phyloP scores from a whole-genome alignment of 2,888 invertebrate species.

The Eudemis profundana region DNA sequence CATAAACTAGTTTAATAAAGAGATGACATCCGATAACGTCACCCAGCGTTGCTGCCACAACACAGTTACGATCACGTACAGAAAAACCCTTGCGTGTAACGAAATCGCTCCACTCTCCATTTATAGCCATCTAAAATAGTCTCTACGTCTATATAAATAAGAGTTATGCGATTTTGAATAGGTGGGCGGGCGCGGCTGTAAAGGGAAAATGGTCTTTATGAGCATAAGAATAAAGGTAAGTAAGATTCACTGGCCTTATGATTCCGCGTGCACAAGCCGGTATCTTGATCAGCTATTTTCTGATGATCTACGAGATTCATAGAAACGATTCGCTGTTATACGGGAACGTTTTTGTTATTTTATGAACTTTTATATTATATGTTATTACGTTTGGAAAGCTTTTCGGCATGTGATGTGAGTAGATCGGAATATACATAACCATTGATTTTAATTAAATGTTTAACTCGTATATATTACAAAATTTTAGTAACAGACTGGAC shows the following conservation, averaged over 20 bases:
- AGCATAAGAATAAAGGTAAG: slow-evolving; percentile 26
- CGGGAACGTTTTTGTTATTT: slow-evolving; percentile 12
- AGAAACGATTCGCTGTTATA: slow-evolving; percentile 27
- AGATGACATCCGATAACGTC: slow-evolving; percentile 38
- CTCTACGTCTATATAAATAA: slow-evolving; percentile 28
- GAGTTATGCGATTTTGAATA: slow-evolving; percentile 25
- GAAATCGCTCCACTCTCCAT: slow-evolving; percentile 14
- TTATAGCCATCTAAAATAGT: slow-evolving; percentile 34
- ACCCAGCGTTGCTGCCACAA: slow-evolving; percentile 32
- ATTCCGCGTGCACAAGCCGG: slow-evolving; percentile 24
- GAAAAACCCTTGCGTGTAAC: slow-evolving; percentile 28
- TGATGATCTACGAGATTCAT: slow-evolving; percentile 43
- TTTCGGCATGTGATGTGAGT: not conserved
- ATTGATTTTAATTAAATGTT: no score
- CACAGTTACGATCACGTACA: slow-evolving; percentile 36
- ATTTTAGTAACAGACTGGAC: no score
- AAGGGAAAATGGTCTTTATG: slow-evolving; percentile 34
- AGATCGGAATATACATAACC: no score
- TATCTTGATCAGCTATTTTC: slow-evolving; percentile 45
- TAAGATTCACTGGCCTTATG: slow-evolving; percentile 28
- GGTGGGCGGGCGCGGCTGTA: slow-evolving; percentile 7
- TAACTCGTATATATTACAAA: no score
- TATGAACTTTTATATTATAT: slow-evolving; percentile 12
- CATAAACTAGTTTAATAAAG: slow-evolving; percentile 22
- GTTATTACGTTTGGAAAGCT: not conserved